Evolutionary conservation across 2,888 invertebrate species (phyloP), one percentile per base, ranked within the genome.

Genomic region (Cosmorhoe ocellata): DNA sequence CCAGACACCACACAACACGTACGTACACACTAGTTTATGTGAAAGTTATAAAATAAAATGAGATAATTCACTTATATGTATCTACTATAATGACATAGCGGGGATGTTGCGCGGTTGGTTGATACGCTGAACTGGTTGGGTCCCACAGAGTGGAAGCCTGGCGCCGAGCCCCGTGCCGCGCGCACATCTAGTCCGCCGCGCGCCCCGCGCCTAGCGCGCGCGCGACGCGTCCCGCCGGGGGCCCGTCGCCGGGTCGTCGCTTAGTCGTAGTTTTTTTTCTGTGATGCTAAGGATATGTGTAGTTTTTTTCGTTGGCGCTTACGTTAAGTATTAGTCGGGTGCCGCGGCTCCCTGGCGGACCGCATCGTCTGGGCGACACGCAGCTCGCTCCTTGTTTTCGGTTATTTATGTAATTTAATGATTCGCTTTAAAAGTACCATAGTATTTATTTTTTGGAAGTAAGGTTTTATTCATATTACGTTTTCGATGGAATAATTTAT

Each of bases 381-480:
- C 41, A 8, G 22, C 36, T 36, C 18, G 36, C 31, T 30, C 37
- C 68, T 69, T 74, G 69, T 48, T 52, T 47, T 48, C 34, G 40
- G 53, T 53, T 53, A 44, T 78, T 75, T 78, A 73, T 76, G 66
- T 81, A 76, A 78, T 70, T 76, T 78, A 77, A 79, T 71, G 76
- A 78, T 82, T 78, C 75, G 83, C 83, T 83, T 84, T 79, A 79
- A 83, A 80, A 81, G 72, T 83, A 81, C 79, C 77, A 76, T 85
- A 84, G 76, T 86, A 84, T 86, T 86, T 85, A 84, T 85, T 84
- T 76, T 69, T 75, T 74, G 72, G 69, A 71, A 69, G 67, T 79
- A 73, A 79, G 73, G 73, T 72, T 52, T 77, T 74, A 72, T 77
- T 79, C 68, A 66, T 78, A 71, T 74, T 75, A 66, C 67, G 68